A percentile compares a stretch with the other conserved stretches of the same genome.
phyloP scores from a whole-genome alignment of 1,140 invertebrate genomes.

The Drosophila kepulauana region DNA sequence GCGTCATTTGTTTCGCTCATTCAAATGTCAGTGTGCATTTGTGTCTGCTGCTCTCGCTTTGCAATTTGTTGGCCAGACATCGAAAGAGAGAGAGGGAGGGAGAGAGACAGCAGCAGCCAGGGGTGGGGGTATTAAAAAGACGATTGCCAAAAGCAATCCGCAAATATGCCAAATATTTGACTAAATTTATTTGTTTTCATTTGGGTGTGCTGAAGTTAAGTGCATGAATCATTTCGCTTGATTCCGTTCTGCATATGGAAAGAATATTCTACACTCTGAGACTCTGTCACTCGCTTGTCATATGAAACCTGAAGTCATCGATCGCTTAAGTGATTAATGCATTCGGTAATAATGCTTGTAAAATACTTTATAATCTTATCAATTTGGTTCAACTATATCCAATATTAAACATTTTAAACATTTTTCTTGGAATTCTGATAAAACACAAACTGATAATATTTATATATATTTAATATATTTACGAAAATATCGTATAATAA shows the following conservation, averaged over 20 bases:
- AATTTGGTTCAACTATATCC: neutral
- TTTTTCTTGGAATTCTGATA: neutral
- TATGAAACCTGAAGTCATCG: neutral
- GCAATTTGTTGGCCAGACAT: slow-evolving; percentile 43
- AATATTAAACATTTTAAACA: neutral
- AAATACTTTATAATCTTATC: neutral
- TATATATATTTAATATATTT: too few relatives aligned
- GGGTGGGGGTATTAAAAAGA: slow-evolving; percentile 50
- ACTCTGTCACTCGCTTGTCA: neutral
- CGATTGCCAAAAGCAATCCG: slow-evolving; percentile 71
- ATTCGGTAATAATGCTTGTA: neutral
- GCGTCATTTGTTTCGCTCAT: slow-evolving; percentile 72
- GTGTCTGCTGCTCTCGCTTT: slow-evolving; percentile 53
- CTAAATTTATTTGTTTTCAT: slow-evolving; percentile 58
- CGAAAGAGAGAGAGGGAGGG: neutral
- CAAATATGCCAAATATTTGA: slow-evolving; percentile 78
- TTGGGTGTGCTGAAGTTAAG: slow-evolving; percentile 32
- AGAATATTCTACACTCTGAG: slow-evolving; percentile 5
- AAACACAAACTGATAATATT: neutral
- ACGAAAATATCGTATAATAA: too few relatives aligned
- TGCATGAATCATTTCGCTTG: slow-evolving; percentile 55
- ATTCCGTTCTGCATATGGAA: slow-evolving; percentile 26
- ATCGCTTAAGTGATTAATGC: neutral
- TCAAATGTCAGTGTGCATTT: slow-evolving; percentile 72
- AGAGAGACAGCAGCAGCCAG: neutral